Base-by-base conservation (phyloP, 2,888 invertebrate genomes). In the Tipula helvola region DNA sequence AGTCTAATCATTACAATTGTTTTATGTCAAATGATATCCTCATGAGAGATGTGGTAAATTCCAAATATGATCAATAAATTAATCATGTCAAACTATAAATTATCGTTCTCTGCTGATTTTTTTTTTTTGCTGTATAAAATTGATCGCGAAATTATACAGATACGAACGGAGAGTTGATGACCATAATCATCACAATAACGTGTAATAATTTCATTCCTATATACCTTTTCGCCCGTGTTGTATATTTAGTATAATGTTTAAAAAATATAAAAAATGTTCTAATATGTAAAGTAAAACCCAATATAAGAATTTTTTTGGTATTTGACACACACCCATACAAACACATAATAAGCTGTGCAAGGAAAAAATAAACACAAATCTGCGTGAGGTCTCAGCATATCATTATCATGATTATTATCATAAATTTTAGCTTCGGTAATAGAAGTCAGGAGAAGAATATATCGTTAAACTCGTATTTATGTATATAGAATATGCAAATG, bases 21-120 rank as follows among this genome's bases (percentile, higher is more conserved):
- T 71, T 71, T 71, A 71, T 71, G 71, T 71, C 71, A 71, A 71
- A 71, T 28, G 71, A 71, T 71, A 71, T 71, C 71, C 71, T 71
- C 71, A 18, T 71, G 71, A 71, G 71, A 71, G 71, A 71, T 71
- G 71, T 71, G 71, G 71, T 71, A 71, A 28, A 71, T 71, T 71
- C 71, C 71, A 71, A 71, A 71, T 71, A 71, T 71, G 71, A 71
- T 71, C 71, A 71, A 71, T 71, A 71, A 71, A 71, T 71, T 71
- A 71, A 71, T 71, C 71, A 71, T 71, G 71, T 71, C 71, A 71
- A 71, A 71, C 71, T 18, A 71, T 71, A 71, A 71, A 71, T 71
- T 71, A 71, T 71, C 71, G 12, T 28, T 28, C 71, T 71, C 28
- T 18, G 71, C 28, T 71, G 71, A 3, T 13, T 52, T 4, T 28